Conservation (phyloP, 2,113 vertebrate species). For the Spermophilus dauricus region DNA sequence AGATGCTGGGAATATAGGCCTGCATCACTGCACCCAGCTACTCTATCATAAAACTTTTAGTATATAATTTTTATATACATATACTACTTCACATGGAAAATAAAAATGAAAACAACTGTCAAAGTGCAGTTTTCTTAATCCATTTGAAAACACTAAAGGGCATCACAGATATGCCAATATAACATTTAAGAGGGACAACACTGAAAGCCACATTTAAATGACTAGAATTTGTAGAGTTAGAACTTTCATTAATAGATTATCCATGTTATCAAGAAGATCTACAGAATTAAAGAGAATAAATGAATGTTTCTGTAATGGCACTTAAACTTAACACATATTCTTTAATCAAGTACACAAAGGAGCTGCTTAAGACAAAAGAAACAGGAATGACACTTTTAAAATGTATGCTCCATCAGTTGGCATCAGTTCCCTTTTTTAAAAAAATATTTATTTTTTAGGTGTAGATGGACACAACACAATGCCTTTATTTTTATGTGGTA, state of each 20-base stretch:
- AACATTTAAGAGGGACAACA: constrained; percentile 55
- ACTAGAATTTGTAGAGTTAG: neutral
- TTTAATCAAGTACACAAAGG: constrained; percentile 4
- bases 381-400: neutral
- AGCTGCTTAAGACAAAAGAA: neutral
- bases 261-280: constrained; percentile 2
- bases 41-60: neutral
- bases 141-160: constrained; percentile 20
- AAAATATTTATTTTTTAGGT: too few species aligned
- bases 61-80: neutral
- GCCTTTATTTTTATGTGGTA: too few species aligned
- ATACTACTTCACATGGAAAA: constrained; percentile 24
- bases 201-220: constrained; percentile 39
- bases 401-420: neutral
- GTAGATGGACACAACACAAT: too few species aligned
- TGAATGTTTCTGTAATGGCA: constrained; percentile 32
- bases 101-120: constrained; percentile 46
- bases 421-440: neutral
- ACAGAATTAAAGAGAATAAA: neutral
- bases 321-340: neutral
- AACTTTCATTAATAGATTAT: constrained; percentile 24
- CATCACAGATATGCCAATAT: neutral
- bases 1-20: too few species aligned
- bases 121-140: constrained; percentile 59
- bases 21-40: neutral